Evolutionary conservation across 2,888 invertebrate genomes (phyloP).

Genomic region (Macropis europaea): DNA sequence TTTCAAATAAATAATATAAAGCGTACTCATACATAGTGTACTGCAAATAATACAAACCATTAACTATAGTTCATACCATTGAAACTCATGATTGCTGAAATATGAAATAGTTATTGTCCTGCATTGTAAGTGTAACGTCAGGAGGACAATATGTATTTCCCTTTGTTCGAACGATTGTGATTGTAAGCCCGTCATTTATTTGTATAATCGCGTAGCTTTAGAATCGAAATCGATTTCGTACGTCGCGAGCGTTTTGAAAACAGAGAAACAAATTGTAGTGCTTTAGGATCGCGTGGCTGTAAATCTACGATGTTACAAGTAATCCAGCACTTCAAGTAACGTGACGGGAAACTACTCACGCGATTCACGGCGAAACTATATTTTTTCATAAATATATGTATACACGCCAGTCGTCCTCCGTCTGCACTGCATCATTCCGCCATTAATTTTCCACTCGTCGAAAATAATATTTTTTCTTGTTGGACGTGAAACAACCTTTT

Average conservation of each 20-base stretch:
- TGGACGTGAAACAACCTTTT: too few species aligned
- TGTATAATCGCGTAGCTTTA: too few species aligned
- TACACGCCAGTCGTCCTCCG: background rate
- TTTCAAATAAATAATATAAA: too few species aligned
- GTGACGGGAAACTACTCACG: conserved; percentile 2
- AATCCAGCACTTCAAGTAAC: conserved; percentile 8
- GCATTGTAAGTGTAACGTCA: too few species aligned
- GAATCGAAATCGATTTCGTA: background rate
- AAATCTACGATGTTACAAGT: conserved; percentile 28
- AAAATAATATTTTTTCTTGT: background rate
- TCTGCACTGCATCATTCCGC: background rate
- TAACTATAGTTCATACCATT: too few species aligned
- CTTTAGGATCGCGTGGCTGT: conserved; percentile 2
- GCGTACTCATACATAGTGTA: too few species aligned
- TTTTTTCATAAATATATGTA: background rate
- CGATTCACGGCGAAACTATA: background rate
- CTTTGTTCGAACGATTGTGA: too few species aligned
- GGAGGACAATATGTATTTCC: too few species aligned
- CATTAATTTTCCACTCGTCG: background rate
- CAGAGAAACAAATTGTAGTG: background rate
- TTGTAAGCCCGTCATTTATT: too few species aligned
- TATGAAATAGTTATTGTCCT: too few species aligned
- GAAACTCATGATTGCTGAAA: too few species aligned
- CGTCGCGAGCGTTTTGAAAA: background rate
- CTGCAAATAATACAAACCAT: too few species aligned